phyloP scores from a whole-genome alignment of 2,888 invertebrate species.

The Acanthopleura granulata region DNA sequence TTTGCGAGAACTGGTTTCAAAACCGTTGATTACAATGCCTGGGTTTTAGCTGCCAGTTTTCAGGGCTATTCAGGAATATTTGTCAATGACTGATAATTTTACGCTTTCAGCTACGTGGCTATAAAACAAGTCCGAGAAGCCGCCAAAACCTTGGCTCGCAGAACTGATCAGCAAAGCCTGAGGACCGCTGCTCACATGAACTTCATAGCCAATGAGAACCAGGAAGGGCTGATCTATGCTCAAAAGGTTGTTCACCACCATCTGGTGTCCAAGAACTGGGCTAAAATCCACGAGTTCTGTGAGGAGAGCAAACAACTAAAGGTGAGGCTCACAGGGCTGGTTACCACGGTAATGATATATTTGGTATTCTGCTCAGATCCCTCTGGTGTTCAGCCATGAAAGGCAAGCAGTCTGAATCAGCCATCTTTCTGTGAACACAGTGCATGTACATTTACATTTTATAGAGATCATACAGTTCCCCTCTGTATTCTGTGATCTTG shows the following conservation, averaged over 20 bases:
- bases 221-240: slow-evolving; percentile 55
- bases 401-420: too few species aligned
- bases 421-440: too few species aligned
- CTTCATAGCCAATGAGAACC: slow-evolving; percentile 56
- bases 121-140: slow-evolving; percentile 76
- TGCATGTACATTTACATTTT: too few species aligned
- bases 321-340: slow-evolving; percentile 33
- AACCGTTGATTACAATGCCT: too few species aligned
- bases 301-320: slow-evolving; percentile 48
- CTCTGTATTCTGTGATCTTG: too few species aligned
- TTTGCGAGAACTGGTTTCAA: too few species aligned
- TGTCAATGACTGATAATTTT: not conserved
- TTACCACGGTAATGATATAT: too few species aligned
- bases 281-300: slow-evolving; percentile 47
- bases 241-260: slow-evolving; percentile 56
- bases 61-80: too few species aligned
- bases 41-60: too few species aligned
- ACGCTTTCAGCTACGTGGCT: slow-evolving; percentile 73
- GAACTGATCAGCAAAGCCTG: slow-evolving; percentile 73
- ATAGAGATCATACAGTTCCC: too few species aligned
- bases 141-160: slow-evolving; percentile 74
- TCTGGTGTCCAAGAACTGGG: slow-evolving; percentile 56
- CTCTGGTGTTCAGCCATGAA: too few species aligned
- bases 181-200: slow-evolving; percentile 77
- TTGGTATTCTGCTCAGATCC: too few species aligned